phyloP scores from a whole-genome alignment of 2,888 invertebrate genomes.

The Callosobruchus maculatus region DNA sequence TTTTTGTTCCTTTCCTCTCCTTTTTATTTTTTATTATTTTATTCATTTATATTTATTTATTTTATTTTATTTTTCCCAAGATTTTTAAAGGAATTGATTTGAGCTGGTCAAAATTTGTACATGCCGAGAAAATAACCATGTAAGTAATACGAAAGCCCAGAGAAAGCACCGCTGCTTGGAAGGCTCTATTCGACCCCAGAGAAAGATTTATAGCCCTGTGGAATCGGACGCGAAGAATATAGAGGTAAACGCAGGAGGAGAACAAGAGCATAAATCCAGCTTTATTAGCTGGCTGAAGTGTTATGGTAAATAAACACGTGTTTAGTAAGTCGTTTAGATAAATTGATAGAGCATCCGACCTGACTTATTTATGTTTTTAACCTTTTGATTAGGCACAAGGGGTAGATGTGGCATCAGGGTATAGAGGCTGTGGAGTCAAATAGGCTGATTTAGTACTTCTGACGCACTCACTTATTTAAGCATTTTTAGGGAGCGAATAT shows the following conservation, averaged over 20 bases:
- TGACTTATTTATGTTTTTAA: neutral
- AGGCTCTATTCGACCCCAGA: neutral
- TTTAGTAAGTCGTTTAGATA: conserved; percentile 4
- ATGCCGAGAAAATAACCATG: neutral
- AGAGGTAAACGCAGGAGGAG: neutral
- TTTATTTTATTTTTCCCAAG: too few relatives aligned
- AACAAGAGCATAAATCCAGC: conserved; percentile 40
- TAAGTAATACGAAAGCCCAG: neutral
- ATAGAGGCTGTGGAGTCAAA: too few relatives aligned
- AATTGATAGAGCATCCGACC: neutral
- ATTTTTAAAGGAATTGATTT: too few relatives aligned
- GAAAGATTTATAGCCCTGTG: neutral
- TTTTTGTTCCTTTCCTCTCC: too few relatives aligned
- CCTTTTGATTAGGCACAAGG: neutral
- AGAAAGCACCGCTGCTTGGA: neutral
- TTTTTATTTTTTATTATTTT: too few relatives aligned
- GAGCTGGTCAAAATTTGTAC: neutral
- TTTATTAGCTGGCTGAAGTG: conserved; percentile 37
- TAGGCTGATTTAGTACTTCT: too few relatives aligned
- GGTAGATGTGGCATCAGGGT: too few relatives aligned
- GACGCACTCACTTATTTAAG: too few relatives aligned
- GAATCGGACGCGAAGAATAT: neutral
- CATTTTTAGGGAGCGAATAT: too few relatives aligned
- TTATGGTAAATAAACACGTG: conserved; percentile 17
- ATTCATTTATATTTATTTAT: too few relatives aligned